A percentile compares a stretch with the other conserved stretches of the same genome.
Conservation (phyloP, 2,888 invertebrate species). For the Rhodophaea formosa region DNA sequence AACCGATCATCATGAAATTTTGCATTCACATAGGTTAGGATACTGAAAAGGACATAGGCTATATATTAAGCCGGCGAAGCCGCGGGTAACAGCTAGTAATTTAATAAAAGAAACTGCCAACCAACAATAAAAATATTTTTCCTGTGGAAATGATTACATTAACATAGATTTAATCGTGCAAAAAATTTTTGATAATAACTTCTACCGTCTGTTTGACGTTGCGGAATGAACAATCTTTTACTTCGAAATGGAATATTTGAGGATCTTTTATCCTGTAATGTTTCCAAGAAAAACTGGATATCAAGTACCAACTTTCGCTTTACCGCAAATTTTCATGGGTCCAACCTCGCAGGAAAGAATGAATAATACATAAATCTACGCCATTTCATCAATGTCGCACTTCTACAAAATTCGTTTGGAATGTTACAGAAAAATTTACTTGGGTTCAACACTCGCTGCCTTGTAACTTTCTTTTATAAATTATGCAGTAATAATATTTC, state of each 20-base stretch:
- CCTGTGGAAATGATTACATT: too few species aligned
- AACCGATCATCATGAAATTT: too few species aligned
- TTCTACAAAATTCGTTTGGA: constrained; percentile 3
- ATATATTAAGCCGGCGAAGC: too few species aligned
- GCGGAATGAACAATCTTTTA: not conserved
- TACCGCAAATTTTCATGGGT: constrained; percentile 4
- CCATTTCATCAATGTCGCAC: constrained; percentile 12
- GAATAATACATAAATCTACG: constrained; percentile 18
- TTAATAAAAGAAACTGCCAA: too few species aligned
- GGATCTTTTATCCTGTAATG: not conserved
- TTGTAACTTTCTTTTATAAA: not conserved
- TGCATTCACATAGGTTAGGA: too few species aligned
- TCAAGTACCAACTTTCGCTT: constrained; percentile 10
- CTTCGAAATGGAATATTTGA: constrained; percentile 4
- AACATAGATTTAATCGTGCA: too few species aligned
- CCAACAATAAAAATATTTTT: too few species aligned
- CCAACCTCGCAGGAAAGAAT: constrained; percentile 6
- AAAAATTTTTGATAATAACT: not conserved
- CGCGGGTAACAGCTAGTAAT: too few species aligned
- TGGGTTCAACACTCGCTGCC: not conserved
- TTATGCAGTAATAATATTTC: not conserved
- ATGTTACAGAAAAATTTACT: constrained; percentile 9
- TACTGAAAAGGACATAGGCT: too few species aligned
- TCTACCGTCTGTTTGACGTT: not conserved
- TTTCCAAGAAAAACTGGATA: constrained; percentile 5